Conservation (phyloP, 2,797 vertebrate genomes). For the Intellagama lesueurii region DNA sequence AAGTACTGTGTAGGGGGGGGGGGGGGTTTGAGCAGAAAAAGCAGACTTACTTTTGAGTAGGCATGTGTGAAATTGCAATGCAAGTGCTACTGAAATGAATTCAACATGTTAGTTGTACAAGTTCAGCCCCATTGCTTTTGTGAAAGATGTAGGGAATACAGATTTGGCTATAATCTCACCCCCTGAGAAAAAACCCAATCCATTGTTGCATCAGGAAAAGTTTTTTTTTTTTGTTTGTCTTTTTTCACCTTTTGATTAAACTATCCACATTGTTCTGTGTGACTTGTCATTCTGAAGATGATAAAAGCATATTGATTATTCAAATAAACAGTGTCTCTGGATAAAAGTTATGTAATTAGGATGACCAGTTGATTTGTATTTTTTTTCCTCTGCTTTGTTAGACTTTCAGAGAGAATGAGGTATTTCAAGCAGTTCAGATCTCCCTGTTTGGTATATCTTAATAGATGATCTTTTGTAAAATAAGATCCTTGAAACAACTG, state of each 20-base stretch:
- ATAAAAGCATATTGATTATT: constrained; percentile 49
- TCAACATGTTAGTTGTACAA: neutral
- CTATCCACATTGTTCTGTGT: constrained; percentile 12
- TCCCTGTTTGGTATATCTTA: neutral
- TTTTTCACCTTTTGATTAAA: constrained; percentile 55
- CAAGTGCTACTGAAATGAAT: neutral
- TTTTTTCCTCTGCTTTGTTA: neutral
- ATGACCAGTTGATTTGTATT: neutral
- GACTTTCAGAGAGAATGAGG: neutral
- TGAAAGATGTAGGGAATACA: neutral
- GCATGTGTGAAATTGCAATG: neutral
- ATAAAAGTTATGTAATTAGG: constrained; percentile 7
- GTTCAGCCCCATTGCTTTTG: neutral
- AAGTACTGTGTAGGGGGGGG: neutral
- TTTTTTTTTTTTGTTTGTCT: constrained; percentile 39
- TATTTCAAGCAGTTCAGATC: neutral
- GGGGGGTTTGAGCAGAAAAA: neutral
- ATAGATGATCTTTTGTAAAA: neutral
- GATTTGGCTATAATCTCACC: neutral
- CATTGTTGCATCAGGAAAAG: constrained; percentile 75
- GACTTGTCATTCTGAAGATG: constrained; percentile 54
- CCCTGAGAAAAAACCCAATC: neutral
- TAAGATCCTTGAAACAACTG: neutral
- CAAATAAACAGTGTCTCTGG: neutral
- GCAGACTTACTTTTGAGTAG: neutral